These are phyloP conservation scores for Coregonus ussuriensis DNA, from an alignment of 2,797 vertebrate genomes.

Conservation along the genomic window DNA sequence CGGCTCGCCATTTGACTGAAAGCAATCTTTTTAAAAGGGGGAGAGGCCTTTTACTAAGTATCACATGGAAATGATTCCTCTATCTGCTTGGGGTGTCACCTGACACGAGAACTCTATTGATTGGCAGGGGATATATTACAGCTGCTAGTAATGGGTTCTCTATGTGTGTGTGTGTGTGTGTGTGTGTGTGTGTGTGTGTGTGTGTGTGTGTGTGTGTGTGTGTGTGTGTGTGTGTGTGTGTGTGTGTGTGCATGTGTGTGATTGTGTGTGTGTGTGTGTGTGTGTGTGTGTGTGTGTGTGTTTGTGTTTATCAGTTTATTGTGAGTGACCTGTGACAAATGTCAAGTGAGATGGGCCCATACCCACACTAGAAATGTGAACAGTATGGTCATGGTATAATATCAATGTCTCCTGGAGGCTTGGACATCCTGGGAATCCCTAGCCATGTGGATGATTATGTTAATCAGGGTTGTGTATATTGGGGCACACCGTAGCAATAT, in stretches of 20 bases:
- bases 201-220: slow-evolving; percentile 25
- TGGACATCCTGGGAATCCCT: slow-evolving; percentile 54
- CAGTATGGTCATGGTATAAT: slow-evolving; percentile 32
- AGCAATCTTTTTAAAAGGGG: slow-evolving; percentile 96
- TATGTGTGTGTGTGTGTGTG: slow-evolving; percentile 63
- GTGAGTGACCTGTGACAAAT: slow-evolving; percentile 81
- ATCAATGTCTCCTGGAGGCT: slow-evolving; percentile 74
- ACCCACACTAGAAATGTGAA: slow-evolving; percentile 70
- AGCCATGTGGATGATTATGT: slow-evolving; percentile 68
- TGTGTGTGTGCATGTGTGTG: slow-evolving; percentile 12
- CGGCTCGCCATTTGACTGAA: slow-evolving; percentile 87
- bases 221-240: slow-evolving; percentile 21
- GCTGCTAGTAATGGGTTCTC: slow-evolving; percentile 79
- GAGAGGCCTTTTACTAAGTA: slow-evolving; percentile 78
- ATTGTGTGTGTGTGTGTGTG: slow-evolving; percentile 14
- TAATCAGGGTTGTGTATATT: slow-evolving; percentile 37
- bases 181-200: slow-evolving; percentile 53
- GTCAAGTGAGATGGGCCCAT: slow-evolving; percentile 79
- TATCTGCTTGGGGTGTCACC: slow-evolving; percentile 88
- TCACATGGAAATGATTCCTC: slow-evolving; percentile 91
- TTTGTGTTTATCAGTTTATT: slow-evolving; percentile 51
- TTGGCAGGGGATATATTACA: slow-evolving; percentile 89
- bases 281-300: slow-evolving; percentile 13
- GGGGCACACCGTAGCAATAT: too few species aligned
- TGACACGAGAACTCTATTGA: slow-evolving; percentile 88